Percentiles rank a stretch among this genome's conserved stretches.
These are phyloP conservation scores for Coturnix japonica DNA, from an alignment of 2,113 vertebrate species.

Conservation along the genomic window DNA sequence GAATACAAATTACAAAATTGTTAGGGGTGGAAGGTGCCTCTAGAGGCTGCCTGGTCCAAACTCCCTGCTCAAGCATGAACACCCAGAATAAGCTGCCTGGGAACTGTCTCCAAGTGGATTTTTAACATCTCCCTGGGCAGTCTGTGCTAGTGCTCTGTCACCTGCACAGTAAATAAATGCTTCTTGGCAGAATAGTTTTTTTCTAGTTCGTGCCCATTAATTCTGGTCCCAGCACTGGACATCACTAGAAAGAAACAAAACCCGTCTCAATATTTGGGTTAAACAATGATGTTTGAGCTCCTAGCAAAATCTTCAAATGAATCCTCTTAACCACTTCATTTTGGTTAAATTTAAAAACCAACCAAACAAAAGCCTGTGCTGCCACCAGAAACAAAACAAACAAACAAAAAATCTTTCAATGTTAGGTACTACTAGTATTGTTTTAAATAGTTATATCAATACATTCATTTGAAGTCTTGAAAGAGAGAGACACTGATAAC, in stretches of 20 bases:
- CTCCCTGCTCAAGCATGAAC: not conserved
- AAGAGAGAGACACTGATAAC: not conserved
- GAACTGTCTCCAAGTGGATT: not conserved
- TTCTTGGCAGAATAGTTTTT: not conserved
- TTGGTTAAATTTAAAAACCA: not conserved
- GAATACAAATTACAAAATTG: not conserved
- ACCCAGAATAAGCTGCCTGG: not conserved
- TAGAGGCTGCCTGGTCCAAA: not conserved
- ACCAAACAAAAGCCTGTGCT: rapidly evolving
- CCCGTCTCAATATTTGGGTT: not conserved
- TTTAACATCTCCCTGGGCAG: not conserved
- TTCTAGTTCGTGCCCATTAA: not conserved
- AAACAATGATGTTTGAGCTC: not conserved
- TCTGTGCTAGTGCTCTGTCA: not conserved
- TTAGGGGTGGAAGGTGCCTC: not conserved
- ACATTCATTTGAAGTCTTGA: not conserved
- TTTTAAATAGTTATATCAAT: not conserved
- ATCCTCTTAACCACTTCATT: not conserved
- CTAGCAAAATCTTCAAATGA: not conserved
- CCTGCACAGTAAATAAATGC: not conserved
- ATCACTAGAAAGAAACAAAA: not conserved
- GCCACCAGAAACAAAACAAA: not conserved
- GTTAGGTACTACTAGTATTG: not conserved
- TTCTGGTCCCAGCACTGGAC: not conserved
- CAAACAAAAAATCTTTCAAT: not conserved